Evolutionary conservation across 2,113 vertebrate genomes (phyloP).

Genomic region (Rhizomys pruinosus): DNA sequence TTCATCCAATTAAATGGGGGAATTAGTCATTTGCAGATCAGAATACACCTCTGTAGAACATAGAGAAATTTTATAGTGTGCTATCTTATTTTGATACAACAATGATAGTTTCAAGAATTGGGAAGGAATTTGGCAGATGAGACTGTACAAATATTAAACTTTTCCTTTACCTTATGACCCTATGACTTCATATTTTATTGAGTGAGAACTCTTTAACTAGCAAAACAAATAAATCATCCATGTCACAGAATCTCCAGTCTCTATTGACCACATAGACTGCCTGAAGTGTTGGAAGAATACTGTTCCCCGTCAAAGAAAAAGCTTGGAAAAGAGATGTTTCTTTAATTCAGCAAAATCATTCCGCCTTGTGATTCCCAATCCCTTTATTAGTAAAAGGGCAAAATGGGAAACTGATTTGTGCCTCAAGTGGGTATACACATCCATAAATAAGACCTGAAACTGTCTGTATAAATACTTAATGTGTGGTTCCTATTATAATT

Average conservation of each 20-base stretch:
- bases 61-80: too few relatives aligned
- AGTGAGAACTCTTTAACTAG: neutral
- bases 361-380: neutral
- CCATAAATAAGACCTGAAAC: neutral
- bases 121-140: too few relatives aligned
- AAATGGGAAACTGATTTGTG: neutral
- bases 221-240: constrained; percentile 6
- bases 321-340: neutral
- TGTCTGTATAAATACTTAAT: neutral
- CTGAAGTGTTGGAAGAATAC: neutral
- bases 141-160: too few relatives aligned
- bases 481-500: neutral
- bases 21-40: too few relatives aligned
- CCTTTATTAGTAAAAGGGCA: constrained; percentile 25
- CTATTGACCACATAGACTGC: neutral
- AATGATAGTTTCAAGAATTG: too few relatives aligned
- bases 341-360: neutral
- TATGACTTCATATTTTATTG: constrained; percentile 2
- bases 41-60: too few relatives aligned
- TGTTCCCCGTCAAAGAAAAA: neutral
- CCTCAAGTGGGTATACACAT: neutral
- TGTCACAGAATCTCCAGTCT: neutral
- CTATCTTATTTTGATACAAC: too few relatives aligned
- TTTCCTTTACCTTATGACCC: neutral
- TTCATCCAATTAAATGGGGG: too few relatives aligned